Base-by-base conservation (phyloP, 2,888 invertebrate species). In the Aphidoletes aphidimyza region DNA sequence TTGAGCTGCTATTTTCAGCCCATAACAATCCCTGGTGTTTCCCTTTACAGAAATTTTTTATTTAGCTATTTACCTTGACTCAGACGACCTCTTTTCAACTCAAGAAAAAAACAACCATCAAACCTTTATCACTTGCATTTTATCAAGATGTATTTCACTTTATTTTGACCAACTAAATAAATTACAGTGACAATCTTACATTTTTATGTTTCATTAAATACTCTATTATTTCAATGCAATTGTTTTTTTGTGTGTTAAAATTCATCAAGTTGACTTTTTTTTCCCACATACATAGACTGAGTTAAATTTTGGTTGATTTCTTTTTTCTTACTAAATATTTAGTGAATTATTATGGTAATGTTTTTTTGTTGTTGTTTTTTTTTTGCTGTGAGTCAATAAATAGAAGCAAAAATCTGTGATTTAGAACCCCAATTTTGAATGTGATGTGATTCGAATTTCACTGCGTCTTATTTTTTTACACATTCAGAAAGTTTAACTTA, bases 131-230 rank as follows among this genome's bases (percentile, higher is more conserved):
- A 19, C 11, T 47, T 17, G 47, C 47, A 47, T 54, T 54, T 69
- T 34, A 69, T 69, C 30, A 14, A n/a, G 26, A 69, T 14, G 30
- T 69, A 17, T 69, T 69, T 69, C 69, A 69, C 26, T 69, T 69
- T 69, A 69, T 69, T 69, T 17, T 69, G 69, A 11, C 34, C 69
- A 69, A 69, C 69, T 69, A 69, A 69, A 69, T 69, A 69, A 69
- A 69, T 69, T 26, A 69, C 69, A 69, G 30, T 30, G 69, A 69
- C 69, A 69, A 69, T 69, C 69, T 69, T 69, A 69, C 69, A 69
- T n/a, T n/a, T n/a, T n/a, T n/a, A 69, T 69, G 69, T 22, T 69
- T 69, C n/a, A 69, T 69, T 69, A 69, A 69, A 69, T 69, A 69
- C 30, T 69, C 69, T 69, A 69, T 69, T 69, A 30, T 54, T 69